Evolutionary conservation across 2,797 vertebrate genomes (phyloP), one percentile per base, ranked within the genome.

Genomic region (Orestias chungarensis): DNA sequence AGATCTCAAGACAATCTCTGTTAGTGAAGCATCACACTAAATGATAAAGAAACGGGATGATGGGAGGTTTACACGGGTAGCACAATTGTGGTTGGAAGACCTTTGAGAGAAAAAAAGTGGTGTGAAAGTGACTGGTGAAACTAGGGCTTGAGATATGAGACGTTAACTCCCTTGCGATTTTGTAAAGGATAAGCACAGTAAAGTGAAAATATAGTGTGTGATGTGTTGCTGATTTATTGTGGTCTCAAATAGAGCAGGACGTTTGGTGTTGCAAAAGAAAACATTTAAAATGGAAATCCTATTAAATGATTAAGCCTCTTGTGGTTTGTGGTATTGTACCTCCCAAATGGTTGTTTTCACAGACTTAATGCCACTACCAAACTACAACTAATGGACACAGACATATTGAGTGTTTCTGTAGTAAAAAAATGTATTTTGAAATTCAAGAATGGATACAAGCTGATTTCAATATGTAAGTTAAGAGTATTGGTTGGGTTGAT

Each of bases 1-100:
- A 92, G 84, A 93, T 92, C 92, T 94, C 93, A 92, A 95, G 95
- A 95, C 95, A 95, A 95, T 95, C 95, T 91, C 93, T 93, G 86
- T 87, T 85, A 91, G 88, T 87, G 86, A 89, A 82, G 86, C 89
- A 85, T 82, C 86, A 82, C 84, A 86, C 18, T 79, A 86, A 84
- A 72, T 71, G 82, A 83, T 65, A 67, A 82, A 73, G 71, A 73
- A 75, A 85, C 18, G 82, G 64, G 67, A 87, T 66, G 75, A 83
- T 31, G 74, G 69, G 81, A 82, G 64, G 73, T 68, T 81, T 82
- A 90, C 88, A 93, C 87, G 87, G 92, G 91, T 93, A 92, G 79
- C 85, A 88, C 87, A 88, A 85, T 88, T 85, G 81, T 70, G 82
- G 82, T 83, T 38, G 44, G 78, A 82, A 83, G 71, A 80, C 76